Evolutionary conservation across 35 echinoderm and acorn worm species (phyloP).

Genomic region (Eucidaris tribuloides): DNA sequence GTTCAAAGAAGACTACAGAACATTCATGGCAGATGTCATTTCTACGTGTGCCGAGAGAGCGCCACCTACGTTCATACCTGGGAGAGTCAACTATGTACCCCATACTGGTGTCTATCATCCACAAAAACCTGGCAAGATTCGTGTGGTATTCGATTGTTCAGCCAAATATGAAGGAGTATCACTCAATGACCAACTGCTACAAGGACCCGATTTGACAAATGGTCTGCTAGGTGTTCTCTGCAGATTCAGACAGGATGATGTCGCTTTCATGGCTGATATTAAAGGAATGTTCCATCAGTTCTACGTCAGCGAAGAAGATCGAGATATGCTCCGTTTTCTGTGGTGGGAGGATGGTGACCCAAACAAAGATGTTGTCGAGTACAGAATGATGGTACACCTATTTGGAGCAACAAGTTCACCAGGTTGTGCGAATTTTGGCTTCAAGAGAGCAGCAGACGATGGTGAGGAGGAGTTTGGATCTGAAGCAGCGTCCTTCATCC

Average conservation of each 20-base stretch:
- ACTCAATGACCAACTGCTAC: conserved; percentile 42
- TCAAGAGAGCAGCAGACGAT: conserved; percentile 43
- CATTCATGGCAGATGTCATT: conserved; percentile 32
- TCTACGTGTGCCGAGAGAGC: conserved; percentile 39
- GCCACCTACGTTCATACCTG: neutral
- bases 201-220: conserved; percentile 52
- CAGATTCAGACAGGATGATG: conserved; percentile 42
- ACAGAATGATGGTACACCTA: conserved; percentile 29
- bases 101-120: too few relatives aligned
- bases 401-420: conserved; percentile 50
- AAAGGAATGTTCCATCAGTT: conserved; percentile 64
- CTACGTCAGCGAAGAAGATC: conserved; percentile 42
- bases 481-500: conserved; percentile 26
- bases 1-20: neutral
- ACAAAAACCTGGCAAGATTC: conserved; percentile 34
- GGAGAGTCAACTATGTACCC: conserved; percentile 49
- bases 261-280: conserved; percentile 54
- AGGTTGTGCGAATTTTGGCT: conserved; percentile 60
- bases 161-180: conserved; percentile 26
- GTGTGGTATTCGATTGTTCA: conserved; percentile 61
- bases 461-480: conserved; percentile 30
- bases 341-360: conserved; percentile 59
- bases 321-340: conserved; percentile 50
- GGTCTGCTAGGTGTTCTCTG: conserved; percentile 47
- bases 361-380: conserved; percentile 3